Evolutionary conservation across 2,797 vertebrate species (phyloP).

Genomic region (Tapirus indicus): DNA sequence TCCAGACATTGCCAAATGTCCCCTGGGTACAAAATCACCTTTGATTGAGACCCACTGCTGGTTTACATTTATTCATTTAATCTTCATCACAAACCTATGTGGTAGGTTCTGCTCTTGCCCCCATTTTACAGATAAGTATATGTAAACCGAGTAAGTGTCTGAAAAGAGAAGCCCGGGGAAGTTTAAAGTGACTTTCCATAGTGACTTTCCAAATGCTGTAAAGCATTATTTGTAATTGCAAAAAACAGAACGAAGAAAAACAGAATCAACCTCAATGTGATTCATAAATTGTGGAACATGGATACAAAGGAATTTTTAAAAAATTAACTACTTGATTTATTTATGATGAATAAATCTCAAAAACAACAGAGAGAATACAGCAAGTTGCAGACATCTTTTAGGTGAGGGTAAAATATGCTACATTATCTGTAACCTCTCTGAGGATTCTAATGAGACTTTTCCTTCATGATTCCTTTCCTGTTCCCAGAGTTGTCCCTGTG

Average conservation of each 20-base stretch:
- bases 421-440: not conserved
- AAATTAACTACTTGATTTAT: not conserved
- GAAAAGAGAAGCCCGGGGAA: not conserved
- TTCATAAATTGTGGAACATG: not conserved
- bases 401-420: not conserved
- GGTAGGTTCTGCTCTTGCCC: not conserved
- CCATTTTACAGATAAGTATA: not conserved
- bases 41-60: not conserved
- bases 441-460: not conserved
- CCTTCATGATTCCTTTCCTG: not conserved
- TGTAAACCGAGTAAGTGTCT: not conserved
- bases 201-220: not conserved
- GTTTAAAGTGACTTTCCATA: constrained; percentile 31
- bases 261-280: not conserved
- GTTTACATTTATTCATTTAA: not conserved
- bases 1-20: not conserved
- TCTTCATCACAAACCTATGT: not conserved
- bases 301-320: not conserved
- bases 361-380: not conserved
- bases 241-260: not conserved
- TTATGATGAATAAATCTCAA: not conserved
- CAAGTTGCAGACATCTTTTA: not conserved
- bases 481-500: not conserved
- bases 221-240: not conserved
- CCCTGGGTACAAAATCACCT: not conserved